These are phyloP conservation scores for Gnathonemus echidnorhynchus DNA, from an alignment of 2,113 vertebrate species.

Conservation along the genomic window DNA sequence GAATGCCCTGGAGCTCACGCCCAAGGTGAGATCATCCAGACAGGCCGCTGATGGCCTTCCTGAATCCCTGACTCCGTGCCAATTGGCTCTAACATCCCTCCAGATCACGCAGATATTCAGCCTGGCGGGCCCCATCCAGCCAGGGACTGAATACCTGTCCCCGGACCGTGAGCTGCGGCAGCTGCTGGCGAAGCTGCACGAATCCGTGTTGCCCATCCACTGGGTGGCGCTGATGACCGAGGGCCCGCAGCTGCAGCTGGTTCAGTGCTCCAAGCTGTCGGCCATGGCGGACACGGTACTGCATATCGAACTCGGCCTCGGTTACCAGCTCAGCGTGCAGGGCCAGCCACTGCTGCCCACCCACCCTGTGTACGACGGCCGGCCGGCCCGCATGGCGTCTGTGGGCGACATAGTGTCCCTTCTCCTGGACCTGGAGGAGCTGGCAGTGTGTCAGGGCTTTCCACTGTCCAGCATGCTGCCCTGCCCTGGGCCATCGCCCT, in stretches of 20 bases:
- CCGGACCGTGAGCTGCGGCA: conserved; percentile 49
- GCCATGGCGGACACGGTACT: conserved; percentile 59
- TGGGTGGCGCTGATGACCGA: conserved; percentile 60
- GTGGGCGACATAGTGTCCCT: conserved; percentile 46
- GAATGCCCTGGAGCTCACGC: conserved; percentile 19
- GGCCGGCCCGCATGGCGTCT: conserved; percentile 40
- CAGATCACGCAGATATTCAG: conserved; percentile 67
- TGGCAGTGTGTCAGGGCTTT: conserved; percentile 56
- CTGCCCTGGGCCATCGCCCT: conserved; percentile 35
- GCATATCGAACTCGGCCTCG: conserved; percentile 55
- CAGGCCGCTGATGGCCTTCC: no score
- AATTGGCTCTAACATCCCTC: background rate
- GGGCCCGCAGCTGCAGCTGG: conserved; percentile 60
- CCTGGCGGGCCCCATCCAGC: conserved; percentile 38
- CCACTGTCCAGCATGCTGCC: conserved; percentile 9
- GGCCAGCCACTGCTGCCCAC: conserved; percentile 61
- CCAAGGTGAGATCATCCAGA: conserved; percentile 13
- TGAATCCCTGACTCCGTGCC: background rate
- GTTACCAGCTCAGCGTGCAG: conserved; percentile 58
- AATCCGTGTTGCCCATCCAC: conserved; percentile 45
- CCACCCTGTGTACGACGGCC: conserved; percentile 53
- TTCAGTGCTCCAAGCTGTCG: conserved; percentile 64
- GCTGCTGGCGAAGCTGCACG: conserved; percentile 49
- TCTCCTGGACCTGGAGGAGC: conserved; percentile 57
- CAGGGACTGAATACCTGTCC: conserved; percentile 10